Conservation (phyloP, 2,888 invertebrate species). For the Drymonia ruficornis region DNA sequence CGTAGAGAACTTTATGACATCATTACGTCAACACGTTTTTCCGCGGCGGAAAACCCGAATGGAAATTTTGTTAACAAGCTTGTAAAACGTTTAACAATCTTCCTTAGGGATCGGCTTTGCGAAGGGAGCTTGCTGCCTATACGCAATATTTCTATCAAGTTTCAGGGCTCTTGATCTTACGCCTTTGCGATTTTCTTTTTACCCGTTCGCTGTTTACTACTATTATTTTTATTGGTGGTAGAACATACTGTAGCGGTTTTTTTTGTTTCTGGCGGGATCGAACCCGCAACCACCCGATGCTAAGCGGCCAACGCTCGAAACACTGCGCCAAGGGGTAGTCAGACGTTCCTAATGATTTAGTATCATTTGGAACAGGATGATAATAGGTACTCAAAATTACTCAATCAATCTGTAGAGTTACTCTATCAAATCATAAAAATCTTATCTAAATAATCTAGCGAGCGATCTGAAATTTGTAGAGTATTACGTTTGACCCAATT, state of each 20-base stretch:
- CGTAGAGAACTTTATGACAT: neutral
- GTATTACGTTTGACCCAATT: neutral
- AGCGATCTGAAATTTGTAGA: neutral
- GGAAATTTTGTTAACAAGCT: constrained; percentile 26
- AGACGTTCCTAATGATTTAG: too few relatives aligned
- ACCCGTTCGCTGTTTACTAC: too few relatives aligned
- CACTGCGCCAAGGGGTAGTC: too few relatives aligned
- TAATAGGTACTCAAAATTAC: too few relatives aligned
- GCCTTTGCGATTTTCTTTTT: neutral
- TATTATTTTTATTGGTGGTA: too few relatives aligned
- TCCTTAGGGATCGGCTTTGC: constrained; percentile 20
- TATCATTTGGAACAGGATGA: too few relatives aligned
- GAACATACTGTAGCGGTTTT: too few relatives aligned
- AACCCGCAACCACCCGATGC: too few relatives aligned
- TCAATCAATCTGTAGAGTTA: too few relatives aligned
- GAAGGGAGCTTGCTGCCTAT: neutral
- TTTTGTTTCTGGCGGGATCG: too few relatives aligned
- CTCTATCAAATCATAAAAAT: neutral
- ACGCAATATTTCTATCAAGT: constrained; percentile 19
- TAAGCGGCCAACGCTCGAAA: too few relatives aligned
- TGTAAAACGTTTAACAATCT: constrained; percentile 32
- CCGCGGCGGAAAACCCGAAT: constrained; percentile 4
- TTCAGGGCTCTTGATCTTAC: constrained; percentile 11
- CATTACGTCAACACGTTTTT: neutral
- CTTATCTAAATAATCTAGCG: constrained; percentile 2